A percentile compares a stretch with the other conserved stretches of the same genome.
Conservation (phyloP, 2,797 vertebrate genomes). For the Chaetodon trifasciatus region DNA sequence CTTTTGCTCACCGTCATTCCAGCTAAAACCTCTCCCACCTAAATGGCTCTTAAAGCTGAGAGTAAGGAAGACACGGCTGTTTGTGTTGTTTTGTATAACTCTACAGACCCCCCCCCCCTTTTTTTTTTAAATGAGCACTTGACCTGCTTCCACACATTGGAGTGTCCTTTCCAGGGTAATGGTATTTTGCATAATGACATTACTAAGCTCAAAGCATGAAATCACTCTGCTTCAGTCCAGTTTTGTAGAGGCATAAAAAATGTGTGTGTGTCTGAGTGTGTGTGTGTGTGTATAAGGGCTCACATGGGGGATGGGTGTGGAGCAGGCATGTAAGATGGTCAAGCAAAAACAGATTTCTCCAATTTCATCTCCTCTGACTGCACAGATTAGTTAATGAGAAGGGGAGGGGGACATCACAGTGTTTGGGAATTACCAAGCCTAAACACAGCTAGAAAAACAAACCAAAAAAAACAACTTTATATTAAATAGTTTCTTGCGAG, state of each 20-base stretch:
- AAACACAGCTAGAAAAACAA: slow-evolving; percentile 8
- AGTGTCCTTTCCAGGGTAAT: slow-evolving; percentile 84
- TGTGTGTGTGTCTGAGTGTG: slow-evolving; percentile 14
- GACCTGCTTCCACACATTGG: slow-evolving; percentile 76
- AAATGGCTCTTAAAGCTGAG: slow-evolving; percentile 62
- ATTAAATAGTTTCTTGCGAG: slow-evolving; percentile 15
- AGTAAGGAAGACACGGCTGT: slow-evolving; percentile 53
- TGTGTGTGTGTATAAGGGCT: slow-evolving; percentile 21
- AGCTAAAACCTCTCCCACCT: slow-evolving; percentile 52
- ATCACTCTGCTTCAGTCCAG: slow-evolving; percentile 77
- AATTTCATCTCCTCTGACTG: slow-evolving; percentile 42
- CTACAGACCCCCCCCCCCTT: slow-evolving; percentile 68
- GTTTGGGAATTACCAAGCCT: slow-evolving; percentile 16
- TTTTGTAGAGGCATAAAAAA: slow-evolving; percentile 54
- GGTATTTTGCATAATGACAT: slow-evolving; percentile 86
- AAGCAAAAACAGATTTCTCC: slow-evolving; percentile 48
- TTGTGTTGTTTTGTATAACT: slow-evolving; percentile 64
- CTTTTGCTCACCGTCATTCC: slow-evolving; percentile 60
- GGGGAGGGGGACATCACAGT: not conserved
- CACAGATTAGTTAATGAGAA: slow-evolving; percentile 38
- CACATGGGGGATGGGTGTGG: slow-evolving; percentile 20
- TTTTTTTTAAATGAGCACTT: slow-evolving; percentile 78
- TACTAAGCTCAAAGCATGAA: slow-evolving; percentile 85
- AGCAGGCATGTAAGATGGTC: slow-evolving; percentile 37
- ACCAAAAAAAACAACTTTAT: not conserved